A percentile compares a stretch with the other conserved stretches of the same genome.
These are phyloP conservation scores for Hermaeophaga mercurialis DNA, from an alignment of 2,888 invertebrate genomes.

Conservation along the genomic window DNA sequence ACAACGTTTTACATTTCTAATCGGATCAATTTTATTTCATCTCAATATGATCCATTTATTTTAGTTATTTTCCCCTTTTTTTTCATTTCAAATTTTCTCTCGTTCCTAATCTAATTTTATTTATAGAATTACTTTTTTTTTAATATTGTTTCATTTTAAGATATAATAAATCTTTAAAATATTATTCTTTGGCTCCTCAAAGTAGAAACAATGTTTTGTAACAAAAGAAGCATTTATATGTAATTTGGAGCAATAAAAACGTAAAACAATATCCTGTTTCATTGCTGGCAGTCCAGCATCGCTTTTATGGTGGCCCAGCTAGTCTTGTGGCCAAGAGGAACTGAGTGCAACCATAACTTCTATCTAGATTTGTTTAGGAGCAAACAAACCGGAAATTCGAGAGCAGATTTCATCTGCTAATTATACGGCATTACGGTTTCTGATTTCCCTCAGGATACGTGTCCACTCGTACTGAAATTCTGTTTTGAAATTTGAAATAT, in stretches of 20 bases:
- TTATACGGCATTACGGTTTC: conserved; percentile 46
- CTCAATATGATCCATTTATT: too few relatives aligned
- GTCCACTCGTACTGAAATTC: conserved; percentile 40
- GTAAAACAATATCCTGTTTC: conserved; percentile 13
- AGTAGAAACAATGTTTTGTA: too few relatives aligned
- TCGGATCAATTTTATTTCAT: too few relatives aligned
- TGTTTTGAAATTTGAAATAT: conserved; percentile 40
- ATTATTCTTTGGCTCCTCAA: too few relatives aligned
- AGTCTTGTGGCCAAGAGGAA: conserved; percentile 13
- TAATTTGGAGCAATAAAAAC: conserved; percentile 20
- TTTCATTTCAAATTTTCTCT: too few relatives aligned
- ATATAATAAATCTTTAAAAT: too few relatives aligned
- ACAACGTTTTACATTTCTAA: too few relatives aligned
- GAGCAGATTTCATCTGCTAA: conserved; percentile 40
- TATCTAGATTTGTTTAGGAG: conserved; percentile 28
- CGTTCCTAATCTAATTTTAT: too few relatives aligned
- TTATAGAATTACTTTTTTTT: too few relatives aligned
- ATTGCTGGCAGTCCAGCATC: conserved; percentile 1
- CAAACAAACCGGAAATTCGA: conserved; percentile 26
- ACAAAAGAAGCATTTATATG: too few relatives aligned
- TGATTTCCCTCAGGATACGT: conserved; percentile 47
- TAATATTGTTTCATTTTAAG: too few relatives aligned
- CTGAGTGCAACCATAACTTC: conserved; percentile 25
- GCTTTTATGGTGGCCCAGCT: conserved; percentile 14
- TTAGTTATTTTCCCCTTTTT: too few relatives aligned